phyloP scores from a whole-genome alignment of 2,797 vertebrate species.

The Lacerta viridis region DNA sequence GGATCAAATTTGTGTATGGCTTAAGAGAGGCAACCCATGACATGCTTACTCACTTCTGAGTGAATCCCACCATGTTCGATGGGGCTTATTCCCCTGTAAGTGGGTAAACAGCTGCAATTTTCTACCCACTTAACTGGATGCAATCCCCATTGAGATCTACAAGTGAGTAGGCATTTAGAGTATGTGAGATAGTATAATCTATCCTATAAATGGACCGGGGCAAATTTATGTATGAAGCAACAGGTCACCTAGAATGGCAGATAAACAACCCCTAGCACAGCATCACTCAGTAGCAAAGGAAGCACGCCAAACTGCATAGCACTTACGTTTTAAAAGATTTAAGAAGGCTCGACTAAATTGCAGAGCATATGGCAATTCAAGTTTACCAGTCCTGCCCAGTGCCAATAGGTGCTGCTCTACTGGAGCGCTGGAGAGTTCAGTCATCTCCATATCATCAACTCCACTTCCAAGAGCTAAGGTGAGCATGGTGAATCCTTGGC shows the following conservation, averaged over 20 bases:
- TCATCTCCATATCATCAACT: constrained; percentile 78
- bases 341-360: constrained; percentile 87
- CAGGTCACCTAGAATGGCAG: neutral
- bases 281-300: neutral
- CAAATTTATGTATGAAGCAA: neutral
- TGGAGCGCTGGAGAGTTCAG: constrained; percentile 81
- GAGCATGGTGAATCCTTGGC: constrained; percentile 86
- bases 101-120: neutral
- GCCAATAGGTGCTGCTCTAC: constrained; percentile 85
- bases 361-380: constrained; percentile 80
- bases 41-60: neutral
- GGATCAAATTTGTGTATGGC: neutral
- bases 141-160: neutral
- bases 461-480: constrained; percentile 81
- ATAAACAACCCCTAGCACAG: neutral
- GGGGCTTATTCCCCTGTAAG: no score
- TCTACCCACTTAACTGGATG: neutral
- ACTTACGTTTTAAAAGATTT: constrained; percentile 86
- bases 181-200: neutral
- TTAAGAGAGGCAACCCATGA: neutral
- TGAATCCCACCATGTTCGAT: neutral
- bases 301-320: accelerated
- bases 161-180: neutral
- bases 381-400: constrained; percentile 68
- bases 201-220: neutral